Percentiles rank a stretch among this genome's conserved stretches.
phyloP scores from a whole-genome alignment of 2,888 invertebrate genomes.

The Lysandra coridon region DNA sequence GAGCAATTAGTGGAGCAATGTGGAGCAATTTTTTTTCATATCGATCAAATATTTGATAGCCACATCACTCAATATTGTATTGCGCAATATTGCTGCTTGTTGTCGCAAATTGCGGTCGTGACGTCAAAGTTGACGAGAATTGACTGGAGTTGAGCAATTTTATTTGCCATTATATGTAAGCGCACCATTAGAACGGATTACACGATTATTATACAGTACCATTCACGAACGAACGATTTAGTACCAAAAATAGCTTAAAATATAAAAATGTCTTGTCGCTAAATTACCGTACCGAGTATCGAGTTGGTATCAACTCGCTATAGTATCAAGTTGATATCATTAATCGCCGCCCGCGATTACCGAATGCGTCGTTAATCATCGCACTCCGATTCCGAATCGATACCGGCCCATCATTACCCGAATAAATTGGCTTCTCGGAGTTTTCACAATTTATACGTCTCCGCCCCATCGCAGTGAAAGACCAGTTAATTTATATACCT shows the following conservation, averaged over 20 bases:
- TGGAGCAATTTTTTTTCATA: too few relatives aligned
- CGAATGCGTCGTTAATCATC: constrained; percentile 42
- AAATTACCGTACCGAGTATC: not conserved
- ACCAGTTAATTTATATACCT: constrained; percentile 13
- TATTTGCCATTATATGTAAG: too few relatives aligned
- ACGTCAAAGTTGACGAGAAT: too few relatives aligned
- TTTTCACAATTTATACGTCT: constrained; percentile 19
- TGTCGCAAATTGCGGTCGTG: too few relatives aligned
- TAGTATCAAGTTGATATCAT: constrained; percentile 40
- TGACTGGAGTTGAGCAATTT: too few relatives aligned
- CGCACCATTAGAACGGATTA: too few relatives aligned
- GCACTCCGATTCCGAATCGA: constrained; percentile 40
- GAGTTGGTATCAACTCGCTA: constrained; percentile 35
- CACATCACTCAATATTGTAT: too few relatives aligned
- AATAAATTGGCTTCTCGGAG: constrained; percentile 29
- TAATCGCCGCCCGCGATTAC: constrained; percentile 42
- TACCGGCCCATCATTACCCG: constrained; percentile 38
- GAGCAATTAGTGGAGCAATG: too few relatives aligned
- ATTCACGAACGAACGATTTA: too few relatives aligned
- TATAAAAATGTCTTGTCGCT: not conserved
- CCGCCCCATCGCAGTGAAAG: not conserved
- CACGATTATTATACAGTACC: too few relatives aligned
- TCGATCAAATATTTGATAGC: too few relatives aligned
- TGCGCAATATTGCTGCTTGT: too few relatives aligned
- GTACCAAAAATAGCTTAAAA: not conserved